Percentiles rank a stretch among this genome's conserved stretches.
phyloP scores from a whole-genome alignment of 2,888 invertebrate species.

The Steinernema scapterisci region DNA sequence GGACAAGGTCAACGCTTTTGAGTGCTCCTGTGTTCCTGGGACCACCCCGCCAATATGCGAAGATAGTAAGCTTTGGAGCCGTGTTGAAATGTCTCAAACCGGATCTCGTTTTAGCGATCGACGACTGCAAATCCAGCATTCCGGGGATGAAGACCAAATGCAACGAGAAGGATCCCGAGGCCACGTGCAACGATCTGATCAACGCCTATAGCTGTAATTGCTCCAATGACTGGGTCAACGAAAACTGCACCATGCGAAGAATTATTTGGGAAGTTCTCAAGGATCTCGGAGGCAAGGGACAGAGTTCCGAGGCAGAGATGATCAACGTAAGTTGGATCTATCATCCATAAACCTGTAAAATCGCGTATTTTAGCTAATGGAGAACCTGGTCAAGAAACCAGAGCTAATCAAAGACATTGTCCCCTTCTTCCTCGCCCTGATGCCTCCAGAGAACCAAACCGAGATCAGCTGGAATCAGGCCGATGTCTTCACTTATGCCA shows the following conservation, averaged over 20 bases:
- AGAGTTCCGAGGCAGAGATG: neutral
- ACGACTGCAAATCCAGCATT: neutral
- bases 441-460: conserved; percentile 32
- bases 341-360: neutral
- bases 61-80: neutral
- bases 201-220: conserved; percentile 7
- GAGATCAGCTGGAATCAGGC: conserved; percentile 40
- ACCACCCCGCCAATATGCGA: neutral
- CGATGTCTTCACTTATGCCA: conserved; percentile 41
- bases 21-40: conserved; percentile 27
- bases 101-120: neutral
- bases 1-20: neutral
- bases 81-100: neutral
- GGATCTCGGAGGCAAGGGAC: neutral
- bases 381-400: conserved; percentile 49
- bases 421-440: conserved; percentile 27
- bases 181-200: neutral
- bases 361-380: conserved; percentile 41
- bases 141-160: neutral
- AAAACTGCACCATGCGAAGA: neutral
- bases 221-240: neutral
- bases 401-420: conserved; percentile 28
- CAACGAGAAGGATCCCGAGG: neutral
- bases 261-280: neutral
- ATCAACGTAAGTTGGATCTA: neutral